Evolutionary conservation across 1,140 invertebrate genomes (phyloP).

Genomic region (Zaprionus ornatus): DNA sequence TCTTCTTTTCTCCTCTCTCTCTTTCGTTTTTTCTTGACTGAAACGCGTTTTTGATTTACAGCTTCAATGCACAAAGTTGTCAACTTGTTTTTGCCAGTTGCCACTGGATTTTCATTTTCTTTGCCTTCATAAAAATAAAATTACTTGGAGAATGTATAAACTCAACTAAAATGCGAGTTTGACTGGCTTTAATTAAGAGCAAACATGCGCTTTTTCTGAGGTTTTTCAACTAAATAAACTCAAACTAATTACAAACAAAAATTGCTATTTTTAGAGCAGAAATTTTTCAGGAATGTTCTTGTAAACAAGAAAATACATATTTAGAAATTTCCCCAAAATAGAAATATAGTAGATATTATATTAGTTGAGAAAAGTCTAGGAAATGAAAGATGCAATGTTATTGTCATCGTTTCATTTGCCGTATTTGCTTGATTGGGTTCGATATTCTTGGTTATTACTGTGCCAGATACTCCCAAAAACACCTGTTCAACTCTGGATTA

Average conservation of each 20-base stretch:
- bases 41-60: constrained; percentile 52
- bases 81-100: constrained; percentile 41
- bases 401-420: background rate
- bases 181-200: constrained; percentile 15
- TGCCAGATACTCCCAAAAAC: constrained; percentile 21
- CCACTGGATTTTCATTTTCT: constrained; percentile 38
- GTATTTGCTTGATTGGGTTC: too few species aligned
- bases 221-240: constrained; percentile 18
- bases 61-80: constrained; percentile 28
- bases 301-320: background rate
- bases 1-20: background rate
- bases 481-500: constrained; percentile 37
- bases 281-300: background rate
- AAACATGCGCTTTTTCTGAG: background rate
- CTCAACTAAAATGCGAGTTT: background rate
- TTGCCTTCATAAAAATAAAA: background rate
- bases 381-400: background rate
- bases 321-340: background rate
- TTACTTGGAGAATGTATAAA: background rate
- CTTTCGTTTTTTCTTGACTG: background rate
- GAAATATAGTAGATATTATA: background rate
- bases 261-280: constrained; percentile 8
- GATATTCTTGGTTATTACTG: background rate
- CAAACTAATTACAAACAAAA: constrained; percentile 40
- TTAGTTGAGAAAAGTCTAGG: background rate